Base-by-base conservation (phyloP, 2,888 invertebrate species). In the Orthosia gothica region DNA sequence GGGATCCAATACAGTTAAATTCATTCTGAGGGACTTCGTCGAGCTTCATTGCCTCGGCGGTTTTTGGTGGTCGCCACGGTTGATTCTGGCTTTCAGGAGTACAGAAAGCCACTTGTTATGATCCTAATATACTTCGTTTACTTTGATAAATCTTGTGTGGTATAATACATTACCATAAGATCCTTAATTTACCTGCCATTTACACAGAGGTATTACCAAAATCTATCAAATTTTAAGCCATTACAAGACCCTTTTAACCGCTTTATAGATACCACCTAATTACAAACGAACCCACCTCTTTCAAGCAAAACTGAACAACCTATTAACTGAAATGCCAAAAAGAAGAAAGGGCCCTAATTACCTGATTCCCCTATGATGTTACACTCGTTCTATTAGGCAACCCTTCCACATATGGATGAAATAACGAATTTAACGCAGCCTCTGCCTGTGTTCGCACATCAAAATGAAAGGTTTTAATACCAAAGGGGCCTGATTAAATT, bases 401-500 rank as follows among this genome's bases (percentile, higher is more conserved):
- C 40, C 20, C 23, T 66, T 59, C 26, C 20, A 2, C n/a, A 32
- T 66, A 71, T 66, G 20, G 7, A 20, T 20, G 12, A 15, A 68
- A 47, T 12, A 52, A 13, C n/a, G 13, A 61, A 55, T 47, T 70
- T 18, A 57, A 79, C 68, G 49, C 64, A 26, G 4, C 9, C 61
- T n/a, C 23, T 40, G 1, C 20, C n/a, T 40, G 1, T 49, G n/a
- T 54, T 58, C 12, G 23, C 20, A 49, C 16, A 18, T 54, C 40
- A 20, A 58, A 49, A 59, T 52, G 20, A 63, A 74, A 62, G 20
- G 23, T 45, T 70, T 45, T 50, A 18, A 54, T 23, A 58, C 26
- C 59, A 81, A 81, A 81, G 74, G 40, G 26, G 18, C 15, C 18
- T 59, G 32, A 82, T 82, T 74, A 23, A 63, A 74, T 70, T 67